Conservation (phyloP, 2,888 invertebrate species). For the Eupeodes latifasciatus region DNA sequence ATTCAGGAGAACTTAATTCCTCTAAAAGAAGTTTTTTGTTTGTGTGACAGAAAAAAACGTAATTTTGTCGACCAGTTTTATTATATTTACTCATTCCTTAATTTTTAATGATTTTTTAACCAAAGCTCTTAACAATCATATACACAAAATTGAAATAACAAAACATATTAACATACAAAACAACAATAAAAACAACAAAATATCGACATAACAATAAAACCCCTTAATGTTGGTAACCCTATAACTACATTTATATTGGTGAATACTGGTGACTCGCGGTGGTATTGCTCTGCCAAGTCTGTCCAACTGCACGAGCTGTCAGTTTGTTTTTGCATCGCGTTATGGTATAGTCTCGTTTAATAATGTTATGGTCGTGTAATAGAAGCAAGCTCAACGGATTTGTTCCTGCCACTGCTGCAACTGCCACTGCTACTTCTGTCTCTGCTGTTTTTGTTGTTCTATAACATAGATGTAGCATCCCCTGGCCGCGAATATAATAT, state of each 20-base stretch:
- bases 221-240: not conserved
- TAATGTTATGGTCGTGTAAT: slow-evolving; percentile 50
- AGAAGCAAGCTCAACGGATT: slow-evolving; percentile 44
- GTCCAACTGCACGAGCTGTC: slow-evolving; percentile 47
- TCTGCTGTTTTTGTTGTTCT: not conserved
- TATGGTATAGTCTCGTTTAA: slow-evolving; percentile 56
- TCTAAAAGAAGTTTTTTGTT: too few relatives aligned
- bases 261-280: not conserved
- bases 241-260: not conserved
- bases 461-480: not conserved
- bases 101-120: too few relatives aligned
- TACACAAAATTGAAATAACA: too few relatives aligned
- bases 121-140: too few relatives aligned
- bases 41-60: too few relatives aligned
- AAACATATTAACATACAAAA: too few relatives aligned
- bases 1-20: too few relatives aligned
- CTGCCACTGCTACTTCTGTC: too few relatives aligned
- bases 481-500: not conserved
- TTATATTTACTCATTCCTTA: too few relatives aligned
- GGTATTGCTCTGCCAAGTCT: slow-evolving; percentile 53
- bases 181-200: not conserved
- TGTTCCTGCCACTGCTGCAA: slow-evolving; percentile 6
- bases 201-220: not conserved
- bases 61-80: too few relatives aligned
- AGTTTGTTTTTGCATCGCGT: slow-evolving; percentile 70